These are phyloP conservation scores for Hyperoodon ampullatus DNA, from an alignment of 2,113 vertebrate genomes.

Conservation along the genomic window DNA sequence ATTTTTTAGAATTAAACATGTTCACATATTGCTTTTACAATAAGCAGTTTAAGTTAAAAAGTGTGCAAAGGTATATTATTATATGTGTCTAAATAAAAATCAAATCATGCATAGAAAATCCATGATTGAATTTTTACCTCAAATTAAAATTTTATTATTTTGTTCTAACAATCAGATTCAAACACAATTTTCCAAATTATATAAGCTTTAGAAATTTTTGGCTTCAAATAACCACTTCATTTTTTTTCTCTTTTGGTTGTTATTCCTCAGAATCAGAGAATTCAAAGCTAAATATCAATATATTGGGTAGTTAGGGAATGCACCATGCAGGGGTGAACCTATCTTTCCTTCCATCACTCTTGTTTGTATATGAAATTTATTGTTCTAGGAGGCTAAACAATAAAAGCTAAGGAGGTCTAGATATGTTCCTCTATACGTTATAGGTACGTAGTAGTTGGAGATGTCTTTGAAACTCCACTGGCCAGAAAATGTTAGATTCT, in stretches of 20 bases:
- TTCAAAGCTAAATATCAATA: slow-evolving; percentile 10
- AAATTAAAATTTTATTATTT: neutral
- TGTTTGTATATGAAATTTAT: neutral
- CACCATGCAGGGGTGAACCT: neutral
- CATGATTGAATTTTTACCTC: neutral
- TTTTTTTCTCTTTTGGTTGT: neutral
- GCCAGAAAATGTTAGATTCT: neutral
- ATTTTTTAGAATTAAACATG: neutral
- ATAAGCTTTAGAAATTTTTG: neutral
- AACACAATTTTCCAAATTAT: neutral
- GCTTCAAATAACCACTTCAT: neutral
- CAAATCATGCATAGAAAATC: neutral
- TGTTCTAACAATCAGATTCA: neutral
- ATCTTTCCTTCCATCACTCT: neutral
- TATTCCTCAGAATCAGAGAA: slow-evolving; percentile 5
- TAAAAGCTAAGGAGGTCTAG: neutral
- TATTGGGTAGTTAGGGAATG: neutral
- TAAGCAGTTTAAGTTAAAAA: neutral
- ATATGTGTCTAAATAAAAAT: neutral
- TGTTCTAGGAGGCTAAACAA: slow-evolving; percentile 47
- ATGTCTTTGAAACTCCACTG: neutral
- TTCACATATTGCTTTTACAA: neutral
- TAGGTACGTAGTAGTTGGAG: neutral
- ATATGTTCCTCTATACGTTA: neutral
- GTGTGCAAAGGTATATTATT: neutral